A percentile compares a stretch with the other conserved stretches of the same genome.
Conservation (phyloP, 2,113 vertebrate species). For the Engystomops pustulosus region DNA sequence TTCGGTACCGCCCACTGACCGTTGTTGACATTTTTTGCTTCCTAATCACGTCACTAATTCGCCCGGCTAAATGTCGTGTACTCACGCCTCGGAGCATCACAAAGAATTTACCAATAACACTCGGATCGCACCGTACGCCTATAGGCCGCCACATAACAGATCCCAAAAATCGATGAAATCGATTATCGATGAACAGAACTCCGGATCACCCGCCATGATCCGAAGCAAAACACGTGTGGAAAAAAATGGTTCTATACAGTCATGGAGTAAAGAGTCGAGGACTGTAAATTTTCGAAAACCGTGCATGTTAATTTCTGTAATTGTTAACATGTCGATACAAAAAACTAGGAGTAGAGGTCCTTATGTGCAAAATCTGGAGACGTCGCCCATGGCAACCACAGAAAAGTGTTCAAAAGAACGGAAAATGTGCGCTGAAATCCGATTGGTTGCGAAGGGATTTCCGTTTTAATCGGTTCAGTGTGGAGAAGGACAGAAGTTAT, state of each 20-base stretch:
- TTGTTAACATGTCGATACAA: constrained; percentile 5
- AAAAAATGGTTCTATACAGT: neutral
- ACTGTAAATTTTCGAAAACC: neutral
- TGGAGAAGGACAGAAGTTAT: too few relatives aligned
- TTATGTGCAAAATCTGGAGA: neutral
- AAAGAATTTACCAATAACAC: neutral
- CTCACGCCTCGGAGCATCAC: neutral
- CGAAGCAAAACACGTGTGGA: neutral
- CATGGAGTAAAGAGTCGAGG: neutral
- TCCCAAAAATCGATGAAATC: neutral
- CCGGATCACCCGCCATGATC: neutral
- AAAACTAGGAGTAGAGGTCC: neutral
- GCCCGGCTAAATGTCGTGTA: too few relatives aligned
- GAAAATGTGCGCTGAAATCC: neutral
- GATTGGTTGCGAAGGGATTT: neutral
- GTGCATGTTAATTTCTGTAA: constrained; percentile 15
- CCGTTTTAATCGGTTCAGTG: too few relatives aligned
- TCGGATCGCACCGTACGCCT: neutral
- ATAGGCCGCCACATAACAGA: neutral
- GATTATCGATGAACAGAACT: neutral
- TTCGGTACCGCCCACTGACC: neutral
- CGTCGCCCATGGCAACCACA: neutral
- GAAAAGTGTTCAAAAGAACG: too few relatives aligned
- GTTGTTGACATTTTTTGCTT: neutral
- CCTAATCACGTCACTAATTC: constrained; percentile 12